phyloP scores from a whole-genome alignment of 1,140 invertebrate genomes.

The Sipha flava region DNA sequence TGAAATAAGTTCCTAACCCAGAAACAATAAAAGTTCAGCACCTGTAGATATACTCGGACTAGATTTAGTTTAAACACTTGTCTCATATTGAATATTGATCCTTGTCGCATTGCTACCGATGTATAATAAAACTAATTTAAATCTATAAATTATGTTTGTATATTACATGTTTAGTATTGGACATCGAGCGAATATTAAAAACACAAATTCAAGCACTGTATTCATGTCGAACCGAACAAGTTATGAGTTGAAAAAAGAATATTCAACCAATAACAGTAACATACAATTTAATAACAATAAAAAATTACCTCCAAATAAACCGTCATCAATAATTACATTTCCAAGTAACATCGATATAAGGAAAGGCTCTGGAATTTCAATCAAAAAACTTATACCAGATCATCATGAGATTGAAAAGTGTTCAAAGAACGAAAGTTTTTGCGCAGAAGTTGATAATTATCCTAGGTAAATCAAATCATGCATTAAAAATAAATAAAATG shows the following conservation, averaged over 20 bases:
- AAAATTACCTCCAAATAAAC: background rate
- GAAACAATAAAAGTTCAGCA: too few relatives aligned
- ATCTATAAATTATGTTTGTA: too few relatives aligned
- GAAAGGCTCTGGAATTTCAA: background rate
- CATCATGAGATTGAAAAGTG: background rate
- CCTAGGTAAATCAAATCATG: background rate
- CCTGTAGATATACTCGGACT: too few relatives aligned
- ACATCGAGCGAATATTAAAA: background rate
- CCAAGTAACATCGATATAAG: background rate
- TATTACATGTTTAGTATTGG: background rate
- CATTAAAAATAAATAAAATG: background rate
- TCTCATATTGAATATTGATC: too few relatives aligned
- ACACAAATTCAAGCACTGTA: background rate
- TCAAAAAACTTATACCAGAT: constrained; percentile 3
- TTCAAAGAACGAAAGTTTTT: background rate
- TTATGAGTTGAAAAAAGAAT: background rate
- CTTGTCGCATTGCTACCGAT: too few relatives aligned
- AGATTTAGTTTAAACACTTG: too few relatives aligned
- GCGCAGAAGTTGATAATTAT: constrained; percentile 3
- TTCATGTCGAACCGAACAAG: background rate
- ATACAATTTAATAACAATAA: background rate
- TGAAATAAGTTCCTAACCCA: too few relatives aligned
- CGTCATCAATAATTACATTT: background rate
- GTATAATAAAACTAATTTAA: too few relatives aligned
- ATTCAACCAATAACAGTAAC: background rate